Evolutionary conservation across 2,797 vertebrate species (phyloP).

Genomic region (Typhlichthys subterraneus): DNA sequence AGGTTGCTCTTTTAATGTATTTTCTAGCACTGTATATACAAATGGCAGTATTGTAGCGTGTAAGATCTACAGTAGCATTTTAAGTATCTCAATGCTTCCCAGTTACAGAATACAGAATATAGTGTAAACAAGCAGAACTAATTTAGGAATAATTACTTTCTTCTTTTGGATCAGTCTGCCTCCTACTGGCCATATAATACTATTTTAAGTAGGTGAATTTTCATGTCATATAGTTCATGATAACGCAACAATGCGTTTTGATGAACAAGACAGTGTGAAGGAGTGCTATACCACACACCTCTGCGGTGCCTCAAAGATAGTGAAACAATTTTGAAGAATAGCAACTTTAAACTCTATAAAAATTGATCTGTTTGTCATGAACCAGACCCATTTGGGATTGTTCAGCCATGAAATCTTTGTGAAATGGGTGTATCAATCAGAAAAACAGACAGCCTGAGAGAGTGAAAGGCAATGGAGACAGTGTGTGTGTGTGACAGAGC

Average conservation of each 20-base stretch:
- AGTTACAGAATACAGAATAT: too few species aligned
- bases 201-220: neutral
- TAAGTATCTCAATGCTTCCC: too few species aligned
- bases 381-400: slow-evolving; percentile 78
- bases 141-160: too few species aligned
- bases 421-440: slow-evolving; percentile 83
- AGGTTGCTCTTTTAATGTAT: slow-evolving; percentile 8
- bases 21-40: too few species aligned
- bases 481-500: slow-evolving; percentile 47
- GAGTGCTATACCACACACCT: slow-evolving; percentile 19
- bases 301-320: slow-evolving; percentile 67
- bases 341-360: slow-evolving; percentile 84
- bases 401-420: slow-evolving; percentile 79
- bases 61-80: too few species aligned
- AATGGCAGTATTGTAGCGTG: too few species aligned
- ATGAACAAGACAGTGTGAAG: slow-evolving; percentile 14
- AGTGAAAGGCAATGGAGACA: slow-evolving; percentile 33
- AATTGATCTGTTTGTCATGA: slow-evolving; percentile 85
- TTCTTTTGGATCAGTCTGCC: too few species aligned
- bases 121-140: too few species aligned
- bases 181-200: too few species aligned
- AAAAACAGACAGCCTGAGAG: slow-evolving; percentile 45
- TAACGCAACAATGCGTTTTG: slow-evolving; percentile 25
- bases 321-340: slow-evolving; percentile 83
- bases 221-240: slow-evolving; percentile 43